A percentile compares a stretch with the other conserved stretches of the same genome.
These are phyloP conservation scores for Echinometra lucunter DNA, from an alignment of 53 echinoderm and acorn worm genomes.

Conservation along the genomic window DNA sequence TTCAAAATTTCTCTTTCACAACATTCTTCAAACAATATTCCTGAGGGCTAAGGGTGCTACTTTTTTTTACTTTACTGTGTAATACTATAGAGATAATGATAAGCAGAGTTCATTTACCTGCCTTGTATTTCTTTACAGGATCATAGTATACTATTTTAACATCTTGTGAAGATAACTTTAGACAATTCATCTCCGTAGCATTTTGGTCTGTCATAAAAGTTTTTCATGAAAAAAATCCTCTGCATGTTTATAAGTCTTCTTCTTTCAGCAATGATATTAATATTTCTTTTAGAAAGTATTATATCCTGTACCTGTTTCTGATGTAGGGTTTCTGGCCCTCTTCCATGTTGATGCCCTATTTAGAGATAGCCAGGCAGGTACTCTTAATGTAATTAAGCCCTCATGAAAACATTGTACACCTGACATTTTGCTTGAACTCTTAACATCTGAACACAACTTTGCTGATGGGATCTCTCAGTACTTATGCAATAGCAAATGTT, in stretches of 20 bases:
- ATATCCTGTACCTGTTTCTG: neutral
- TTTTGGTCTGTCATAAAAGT: neutral
- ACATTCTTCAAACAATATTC: neutral
- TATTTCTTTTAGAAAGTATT: neutral
- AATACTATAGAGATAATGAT: neutral
- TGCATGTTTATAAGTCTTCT: neutral
- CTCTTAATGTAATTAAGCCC: conserved; percentile 37
- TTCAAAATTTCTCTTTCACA: neutral
- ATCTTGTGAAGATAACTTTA: conserved; percentile 1
- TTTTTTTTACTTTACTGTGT: neutral
- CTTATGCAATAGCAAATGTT: conserved; percentile 41
- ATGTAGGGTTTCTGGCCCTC: neutral
- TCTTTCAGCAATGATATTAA: neutral
- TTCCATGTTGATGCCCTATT: neutral
- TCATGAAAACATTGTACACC: neutral
- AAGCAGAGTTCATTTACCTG: neutral
- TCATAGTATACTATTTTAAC: conserved; percentile 23
- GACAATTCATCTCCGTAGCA: neutral
- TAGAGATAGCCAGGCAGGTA: conserved; percentile 4
- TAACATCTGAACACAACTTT: neutral
- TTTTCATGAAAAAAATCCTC: neutral
- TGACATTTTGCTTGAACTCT: conserved; percentile 35
- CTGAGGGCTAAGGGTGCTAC: neutral
- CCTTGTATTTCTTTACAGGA: neutral
- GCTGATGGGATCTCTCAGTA: neutral